These are phyloP conservation scores for Micropoecilia bifurca DNA, from an alignment of 2,797 vertebrate genomes.

Conservation along the genomic window DNA sequence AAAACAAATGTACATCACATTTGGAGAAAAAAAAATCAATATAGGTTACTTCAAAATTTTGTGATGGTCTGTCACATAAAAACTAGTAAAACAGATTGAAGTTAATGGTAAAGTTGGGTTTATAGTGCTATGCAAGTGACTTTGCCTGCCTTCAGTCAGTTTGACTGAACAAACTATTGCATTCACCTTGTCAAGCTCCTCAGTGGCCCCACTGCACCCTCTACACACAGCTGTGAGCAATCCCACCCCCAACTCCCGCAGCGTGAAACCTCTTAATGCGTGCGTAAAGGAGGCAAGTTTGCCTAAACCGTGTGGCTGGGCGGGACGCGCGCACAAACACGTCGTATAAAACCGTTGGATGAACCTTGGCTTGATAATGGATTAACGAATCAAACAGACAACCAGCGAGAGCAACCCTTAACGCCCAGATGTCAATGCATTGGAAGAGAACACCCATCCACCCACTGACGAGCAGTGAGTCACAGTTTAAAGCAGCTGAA, in stretches of 20 bases:
- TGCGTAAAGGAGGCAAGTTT: conserved; percentile 70
- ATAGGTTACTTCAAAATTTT: neutral
- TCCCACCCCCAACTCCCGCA: conserved; percentile 59
- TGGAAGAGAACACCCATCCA: conserved; percentile 67
- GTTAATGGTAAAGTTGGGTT: neutral
- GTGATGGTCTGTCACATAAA: neutral
- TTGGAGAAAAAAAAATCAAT: neutral
- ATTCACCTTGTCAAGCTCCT: conserved; percentile 39
- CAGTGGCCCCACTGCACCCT: conserved; percentile 27
- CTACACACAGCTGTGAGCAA: conserved; percentile 67
- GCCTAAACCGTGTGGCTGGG: conserved; percentile 61
- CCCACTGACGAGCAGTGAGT: conserved; percentile 65
- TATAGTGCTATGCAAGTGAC: neutral
- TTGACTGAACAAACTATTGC: neutral
- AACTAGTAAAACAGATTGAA: neutral
- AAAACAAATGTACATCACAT: neutral
- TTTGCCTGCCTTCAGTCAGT: neutral
- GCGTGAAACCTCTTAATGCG: conserved; percentile 50
- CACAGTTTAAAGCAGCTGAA: conserved; percentile 69
- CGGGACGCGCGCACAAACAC: conserved; percentile 31
- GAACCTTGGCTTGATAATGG: conserved; percentile 66
- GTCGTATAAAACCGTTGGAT: conserved; percentile 49
- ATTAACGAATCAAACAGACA: conserved; percentile 66
- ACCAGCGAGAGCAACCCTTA: conserved; percentile 1
- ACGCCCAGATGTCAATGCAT: conserved; percentile 73